Base-by-base conservation (phyloP, 2,113 vertebrate species). In the Nettapus auritus region DNA sequence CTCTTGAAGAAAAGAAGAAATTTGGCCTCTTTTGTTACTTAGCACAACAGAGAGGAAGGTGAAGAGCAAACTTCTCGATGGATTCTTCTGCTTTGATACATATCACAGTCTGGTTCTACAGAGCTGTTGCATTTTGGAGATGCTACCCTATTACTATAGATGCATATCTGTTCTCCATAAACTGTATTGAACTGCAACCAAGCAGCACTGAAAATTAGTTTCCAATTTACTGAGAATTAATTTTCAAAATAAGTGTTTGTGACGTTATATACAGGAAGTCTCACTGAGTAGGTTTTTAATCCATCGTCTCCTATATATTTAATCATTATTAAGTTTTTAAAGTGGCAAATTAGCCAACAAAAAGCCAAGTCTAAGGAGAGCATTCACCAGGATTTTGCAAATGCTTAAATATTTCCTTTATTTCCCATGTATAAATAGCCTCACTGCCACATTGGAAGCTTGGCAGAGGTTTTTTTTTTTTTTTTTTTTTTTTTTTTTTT, bases 291-390 rank as follows among this genome's bases (percentile, higher is more conserved):
- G 44, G 87, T 52, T 89, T 93, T 89, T 77, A 62, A 86, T 89
- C 38, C 40, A 63, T 76, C 23, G 25, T 46, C 67, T 66, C 21
- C 33, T 68, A 60, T 94, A 78, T 89, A 92, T 93, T 85, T 89
- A 87, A 74, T 23, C 19, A 21, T 10, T 71, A 28, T 76, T 88
- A 86, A 67, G 25, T 87, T 93, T 90, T 93, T 85, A 80, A 84
- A 92, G 13, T 53, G 7, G 63, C 44, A 36, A 84, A 84, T 82
- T 89, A 70, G 59, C 36, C 90, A 93, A 90, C 82, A 95, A 95
- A 96, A 93, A 93, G 11, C 17, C 63, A 87, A 57, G 81, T 92
- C 57, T 94, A 82, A 90, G n/a, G 44, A 82, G 73, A 90, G 56
- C 57, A 89, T 42, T 82, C 75, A 36, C 31, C 55, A 69, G 66